phyloP scores from a whole-genome alignment of 2,113 vertebrate species.

The Smithornis capensis region DNA sequence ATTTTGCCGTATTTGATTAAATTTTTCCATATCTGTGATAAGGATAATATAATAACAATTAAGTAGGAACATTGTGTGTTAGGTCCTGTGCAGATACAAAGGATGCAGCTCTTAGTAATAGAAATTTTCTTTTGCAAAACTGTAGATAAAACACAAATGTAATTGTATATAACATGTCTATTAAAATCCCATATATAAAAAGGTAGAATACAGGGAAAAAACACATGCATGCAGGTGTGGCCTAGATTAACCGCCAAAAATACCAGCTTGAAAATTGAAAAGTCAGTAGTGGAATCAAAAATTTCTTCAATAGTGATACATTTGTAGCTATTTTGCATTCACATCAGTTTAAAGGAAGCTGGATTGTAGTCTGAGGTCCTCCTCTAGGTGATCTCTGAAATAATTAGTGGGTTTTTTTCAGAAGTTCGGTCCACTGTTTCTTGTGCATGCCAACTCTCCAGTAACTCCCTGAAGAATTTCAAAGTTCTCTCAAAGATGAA shows the following conservation, averaged over 20 bases:
- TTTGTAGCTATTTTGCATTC: not conserved
- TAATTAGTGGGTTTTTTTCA: not conserved
- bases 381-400: not conserved
- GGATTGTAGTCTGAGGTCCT: not conserved
- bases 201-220: not conserved
- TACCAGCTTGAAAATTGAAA: not conserved
- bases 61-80: not conserved
- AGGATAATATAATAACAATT: not conserved
- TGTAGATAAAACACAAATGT: not conserved
- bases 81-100: not conserved
- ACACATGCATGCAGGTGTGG: not conserved
- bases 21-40: not conserved
- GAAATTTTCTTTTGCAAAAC: not conserved
- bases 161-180: not conserved
- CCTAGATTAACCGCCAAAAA: not conserved
- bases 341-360: not conserved
- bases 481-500: not conserved
- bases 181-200: not conserved
- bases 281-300: not conserved
- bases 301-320: not conserved
- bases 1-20: not conserved
- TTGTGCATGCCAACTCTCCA: not conserved
- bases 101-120: not conserved
- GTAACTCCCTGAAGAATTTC: not conserved
- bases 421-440: not conserved